Evolutionary conservation across 2,797 vertebrate genomes (phyloP).

Genomic region (Gastrophryne carolinensis): DNA sequence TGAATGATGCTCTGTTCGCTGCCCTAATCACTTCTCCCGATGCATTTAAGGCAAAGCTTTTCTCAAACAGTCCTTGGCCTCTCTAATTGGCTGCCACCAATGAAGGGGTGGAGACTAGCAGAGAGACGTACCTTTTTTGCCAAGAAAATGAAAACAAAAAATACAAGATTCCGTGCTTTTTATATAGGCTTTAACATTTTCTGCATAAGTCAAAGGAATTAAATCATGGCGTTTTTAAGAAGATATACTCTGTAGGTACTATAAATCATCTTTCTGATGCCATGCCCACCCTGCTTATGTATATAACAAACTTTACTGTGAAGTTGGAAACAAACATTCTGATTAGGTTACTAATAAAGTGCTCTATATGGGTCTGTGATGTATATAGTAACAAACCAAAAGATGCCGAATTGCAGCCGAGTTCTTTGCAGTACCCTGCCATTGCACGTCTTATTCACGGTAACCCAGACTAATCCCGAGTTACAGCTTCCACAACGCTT

Average conservation of each 20-base stretch:
- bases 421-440: not conserved
- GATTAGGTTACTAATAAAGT: no score
- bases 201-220: not conserved
- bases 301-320: no score
- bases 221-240: not conserved
- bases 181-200: constrained; percentile 3
- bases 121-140: constrained; percentile 43
- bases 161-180: constrained; percentile 30
- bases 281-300: not conserved
- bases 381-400: no score
- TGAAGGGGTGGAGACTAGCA: constrained; percentile 34
- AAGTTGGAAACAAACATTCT: no score
- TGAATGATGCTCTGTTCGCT: constrained; percentile 52
- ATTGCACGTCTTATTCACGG: not conserved
- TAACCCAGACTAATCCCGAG: constrained; percentile 26
- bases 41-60: constrained; percentile 53
- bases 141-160: constrained; percentile 42
- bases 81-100: constrained; percentile 38
- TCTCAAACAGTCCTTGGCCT: constrained; percentile 43
- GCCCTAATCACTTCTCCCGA: constrained; percentile 46
- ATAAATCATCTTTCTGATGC: not conserved
- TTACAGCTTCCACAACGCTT: constrained; percentile 26
- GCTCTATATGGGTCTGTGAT: no score
- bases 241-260: not conserved
- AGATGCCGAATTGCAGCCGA: not conserved